Conservation (phyloP, 30 jellyfish, hydroid and myxozoan genomes). For the Aurelia sp. region DNA sequence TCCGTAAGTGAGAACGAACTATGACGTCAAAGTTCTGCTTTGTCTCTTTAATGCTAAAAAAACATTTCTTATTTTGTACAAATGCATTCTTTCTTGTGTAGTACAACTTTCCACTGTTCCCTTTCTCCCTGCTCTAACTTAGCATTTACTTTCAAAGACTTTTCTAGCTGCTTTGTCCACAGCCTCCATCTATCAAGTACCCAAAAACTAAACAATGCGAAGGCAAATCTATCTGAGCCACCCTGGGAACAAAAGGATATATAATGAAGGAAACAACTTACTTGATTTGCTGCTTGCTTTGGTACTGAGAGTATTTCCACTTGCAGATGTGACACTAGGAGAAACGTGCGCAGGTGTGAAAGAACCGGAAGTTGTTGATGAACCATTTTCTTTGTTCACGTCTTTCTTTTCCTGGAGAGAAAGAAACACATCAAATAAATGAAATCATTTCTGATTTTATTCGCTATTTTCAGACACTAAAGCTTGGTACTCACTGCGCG, state of each 20-base stretch:
- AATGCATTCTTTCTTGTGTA: too few relatives aligned
- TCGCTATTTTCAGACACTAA: too few relatives aligned
- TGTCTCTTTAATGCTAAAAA: background rate
- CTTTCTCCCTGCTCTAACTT: too few relatives aligned
- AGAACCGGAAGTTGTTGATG: conserved; percentile 77
- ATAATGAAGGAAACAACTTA: conserved; percentile 15
- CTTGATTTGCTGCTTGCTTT: conserved; percentile 80
- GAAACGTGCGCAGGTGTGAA: conserved; percentile 92
- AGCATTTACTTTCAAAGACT: too few relatives aligned
- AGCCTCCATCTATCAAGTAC: too few relatives aligned
- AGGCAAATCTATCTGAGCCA: background rate
- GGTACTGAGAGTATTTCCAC: conserved; percentile 22
- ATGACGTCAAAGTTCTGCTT: too few relatives aligned
- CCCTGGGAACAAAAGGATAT: background rate
- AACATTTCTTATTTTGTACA: background rate
- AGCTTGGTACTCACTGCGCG: too few relatives aligned
- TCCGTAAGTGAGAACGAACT: too few relatives aligned
- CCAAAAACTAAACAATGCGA: background rate
- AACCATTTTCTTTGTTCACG: conserved; percentile 54
- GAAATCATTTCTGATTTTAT: too few relatives aligned
- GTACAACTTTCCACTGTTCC: too few relatives aligned
- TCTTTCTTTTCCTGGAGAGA: conserved; percentile 78
- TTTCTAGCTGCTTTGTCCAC: too few relatives aligned
- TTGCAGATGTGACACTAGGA: conserved; percentile 53
- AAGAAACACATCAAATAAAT: too few relatives aligned